phyloP scores from a whole-genome alignment of 2,113 vertebrate species.

The Pteruthius melanotis region DNA sequence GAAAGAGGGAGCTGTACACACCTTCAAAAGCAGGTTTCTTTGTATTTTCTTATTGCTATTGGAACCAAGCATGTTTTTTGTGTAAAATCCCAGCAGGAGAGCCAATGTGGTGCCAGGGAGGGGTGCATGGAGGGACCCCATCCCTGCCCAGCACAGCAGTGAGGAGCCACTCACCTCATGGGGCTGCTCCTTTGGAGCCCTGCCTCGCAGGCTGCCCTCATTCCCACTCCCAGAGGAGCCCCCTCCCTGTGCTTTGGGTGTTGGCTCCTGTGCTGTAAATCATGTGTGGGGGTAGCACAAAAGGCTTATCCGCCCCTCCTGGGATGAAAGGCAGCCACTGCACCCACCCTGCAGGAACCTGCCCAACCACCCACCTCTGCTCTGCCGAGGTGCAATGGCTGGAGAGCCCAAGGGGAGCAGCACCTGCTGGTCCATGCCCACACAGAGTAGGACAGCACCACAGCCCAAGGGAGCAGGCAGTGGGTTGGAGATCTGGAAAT shows the following conservation, averaged over 20 bases:
- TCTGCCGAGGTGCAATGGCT: neutral
- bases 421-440: accelerated
- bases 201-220: accelerated
- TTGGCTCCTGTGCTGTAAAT: neutral
- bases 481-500: neutral
- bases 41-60: neutral
- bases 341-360: neutral
- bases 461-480: neutral
- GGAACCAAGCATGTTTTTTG: neutral
- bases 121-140: neutral
- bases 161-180: neutral
- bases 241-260: neutral
- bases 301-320: neutral
- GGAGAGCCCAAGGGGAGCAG: neutral
- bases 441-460: neutral
- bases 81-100: neutral
- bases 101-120: neutral
- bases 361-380: neutral
- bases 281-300: neutral
- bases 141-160: neutral
- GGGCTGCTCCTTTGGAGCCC: neutral
- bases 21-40: neutral
- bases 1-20: neutral
- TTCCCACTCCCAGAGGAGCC: neutral
- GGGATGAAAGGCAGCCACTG: neutral